Base-by-base conservation (phyloP, 2,113 vertebrate genomes). In the Spea bombifrons region DNA sequence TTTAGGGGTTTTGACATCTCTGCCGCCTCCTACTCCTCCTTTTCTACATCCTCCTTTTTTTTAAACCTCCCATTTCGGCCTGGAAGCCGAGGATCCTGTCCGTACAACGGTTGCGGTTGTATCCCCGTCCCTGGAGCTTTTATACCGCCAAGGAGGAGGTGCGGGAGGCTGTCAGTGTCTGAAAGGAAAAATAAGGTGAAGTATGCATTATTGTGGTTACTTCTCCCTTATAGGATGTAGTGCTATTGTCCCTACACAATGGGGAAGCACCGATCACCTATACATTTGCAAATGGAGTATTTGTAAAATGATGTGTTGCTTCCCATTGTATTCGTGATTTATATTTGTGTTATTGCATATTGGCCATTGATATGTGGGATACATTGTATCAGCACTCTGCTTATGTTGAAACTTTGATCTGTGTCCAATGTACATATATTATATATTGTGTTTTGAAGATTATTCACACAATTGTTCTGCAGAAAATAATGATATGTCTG, bases 1-100 rank as follows among this genome's bases (percentile, higher is more conserved):
- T 49, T 12, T 59, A n/a, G 16, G 17, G 52, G 3, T 45, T 69
- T 61, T 75, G 72, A 66, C 72, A 66, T 69, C 63, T 57, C 48
- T 59, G 16, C 65, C 65, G 63, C 65, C 70, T 50, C 53, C 66
- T 53, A 12, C 48, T 57, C 61, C 66, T 53, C 17, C 16, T 61
- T 10, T 46, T 12, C 50, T 46, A 52, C 63, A 75, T 67, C 76
- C 68, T 66, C 49, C 48, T n/a, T 46, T 48, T 15, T 61, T 15
- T 30, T 30, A n/a, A n/a, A 30, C 30, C 30, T 48, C 65, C 50
- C 63, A 10, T 52, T 16, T 50, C 78, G 71, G 73, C 78, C 78
- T 69, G 66, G 65, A 81, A 81, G 64, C 73, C 61, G 78, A 61
- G 57, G 57, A 66, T 75, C 78, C 73, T 64, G 52, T 69, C 17